Conservation (phyloP, 2,888 invertebrate species). For the Notodonta ziczac region DNA sequence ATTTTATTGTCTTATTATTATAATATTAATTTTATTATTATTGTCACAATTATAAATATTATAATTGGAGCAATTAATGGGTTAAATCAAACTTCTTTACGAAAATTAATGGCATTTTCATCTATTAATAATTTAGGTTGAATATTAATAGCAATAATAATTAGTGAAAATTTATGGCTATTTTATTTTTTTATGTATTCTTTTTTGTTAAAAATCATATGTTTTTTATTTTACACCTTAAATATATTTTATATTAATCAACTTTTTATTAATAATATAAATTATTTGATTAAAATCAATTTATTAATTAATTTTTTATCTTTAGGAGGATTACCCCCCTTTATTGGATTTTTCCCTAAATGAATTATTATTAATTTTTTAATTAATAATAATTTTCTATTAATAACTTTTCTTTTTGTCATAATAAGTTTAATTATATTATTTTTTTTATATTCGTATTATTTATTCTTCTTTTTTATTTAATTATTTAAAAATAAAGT, state of each 20-base stretch:
- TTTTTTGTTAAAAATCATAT: constrained; percentile 72
- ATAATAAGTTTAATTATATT: constrained; percentile 81
- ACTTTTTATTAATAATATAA: constrained; percentile 72
- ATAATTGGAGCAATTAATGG: constrained; percentile 80
- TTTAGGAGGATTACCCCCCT: constrained; percentile 84
- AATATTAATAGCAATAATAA: constrained; percentile 74
- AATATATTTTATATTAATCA: constrained; percentile 81
- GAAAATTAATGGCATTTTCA: constrained; percentile 86
- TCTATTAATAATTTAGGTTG: constrained; percentile 87
- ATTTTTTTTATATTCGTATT: constrained; percentile 84
- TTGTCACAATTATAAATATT: constrained; percentile 73
- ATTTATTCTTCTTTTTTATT: constrained; percentile 75
- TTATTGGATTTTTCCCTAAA: constrained; percentile 86
- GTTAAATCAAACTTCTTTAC: constrained; percentile 81
- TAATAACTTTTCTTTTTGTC: constrained; percentile 75
- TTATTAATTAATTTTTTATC: constrained; percentile 83
- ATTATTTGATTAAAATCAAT: constrained; percentile 74
- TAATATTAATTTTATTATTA: constrained; percentile 67
- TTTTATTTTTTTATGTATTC: constrained; percentile 76
- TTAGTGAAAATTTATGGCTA: constrained; percentile 75
- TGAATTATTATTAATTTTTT: constrained; percentile 83
- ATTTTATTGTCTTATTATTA: constrained; percentile 79
- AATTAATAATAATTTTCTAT: constrained; percentile 67
- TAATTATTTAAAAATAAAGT: constrained; percentile 77
- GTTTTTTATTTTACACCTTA: constrained; percentile 71